Evolutionary conservation across 2,113 vertebrate species (phyloP).

Genomic region (Prochilodus magdalenae): DNA sequence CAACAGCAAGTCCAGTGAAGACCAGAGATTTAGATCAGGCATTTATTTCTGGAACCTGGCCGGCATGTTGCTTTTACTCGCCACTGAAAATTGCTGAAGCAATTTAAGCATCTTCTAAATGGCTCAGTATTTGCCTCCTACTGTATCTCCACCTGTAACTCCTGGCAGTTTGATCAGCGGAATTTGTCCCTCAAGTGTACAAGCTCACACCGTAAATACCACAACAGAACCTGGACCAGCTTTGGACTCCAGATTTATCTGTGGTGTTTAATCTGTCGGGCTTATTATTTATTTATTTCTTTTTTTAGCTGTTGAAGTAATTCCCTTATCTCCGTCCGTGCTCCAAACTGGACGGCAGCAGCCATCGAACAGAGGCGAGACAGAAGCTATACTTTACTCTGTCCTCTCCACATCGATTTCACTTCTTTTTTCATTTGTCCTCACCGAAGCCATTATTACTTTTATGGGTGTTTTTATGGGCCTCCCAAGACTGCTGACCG

Average conservation of each 20-base stretch:
- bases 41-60: too few species aligned
- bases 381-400: constrained; percentile 33
- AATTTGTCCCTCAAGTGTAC: not conserved
- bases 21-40: too few species aligned
- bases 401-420: constrained; percentile 61
- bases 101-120: not conserved
- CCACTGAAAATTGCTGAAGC: too few species aligned
- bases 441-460: constrained; percentile 65
- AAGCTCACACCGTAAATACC: not conserved
- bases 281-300: not conserved
- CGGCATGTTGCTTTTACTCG: too few species aligned
- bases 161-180: not conserved
- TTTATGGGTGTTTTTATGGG: constrained; percentile 71
- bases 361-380: constrained; percentile 9
- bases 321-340: not conserved
- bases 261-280: not conserved
- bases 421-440: constrained; percentile 64
- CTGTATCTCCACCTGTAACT: not conserved
- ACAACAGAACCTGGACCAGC: not conserved
- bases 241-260: constrained; percentile 16
- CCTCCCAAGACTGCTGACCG: constrained; percentile 63
- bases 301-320: not conserved
- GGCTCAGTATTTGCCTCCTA: not conserved
- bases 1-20: too few species aligned
- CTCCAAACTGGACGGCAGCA: not conserved